Percentiles rank a stretch among this genome's conserved stretches.
Evolutionary conservation across 2,888 invertebrate genomes (phyloP).

Genomic region (Oscheius sp.): DNA sequence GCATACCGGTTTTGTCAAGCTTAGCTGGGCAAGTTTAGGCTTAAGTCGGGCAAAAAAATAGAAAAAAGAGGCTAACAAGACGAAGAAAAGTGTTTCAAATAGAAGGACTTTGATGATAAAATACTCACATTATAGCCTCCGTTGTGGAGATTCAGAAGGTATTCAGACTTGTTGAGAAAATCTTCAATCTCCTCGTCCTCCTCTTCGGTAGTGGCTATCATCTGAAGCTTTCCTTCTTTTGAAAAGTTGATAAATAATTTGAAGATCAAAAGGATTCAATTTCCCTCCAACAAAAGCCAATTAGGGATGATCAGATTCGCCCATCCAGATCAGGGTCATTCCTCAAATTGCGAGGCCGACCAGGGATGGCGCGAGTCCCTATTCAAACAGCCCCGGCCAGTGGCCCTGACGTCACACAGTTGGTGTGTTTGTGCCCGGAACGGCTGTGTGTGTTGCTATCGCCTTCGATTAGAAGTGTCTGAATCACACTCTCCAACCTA

Average conservation of each 20-base stretch:
- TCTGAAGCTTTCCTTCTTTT: not conserved
- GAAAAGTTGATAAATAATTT: too few relatives aligned
- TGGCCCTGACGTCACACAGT: slow-evolving; percentile 12
- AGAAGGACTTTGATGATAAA: not conserved
- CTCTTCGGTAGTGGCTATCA: not conserved
- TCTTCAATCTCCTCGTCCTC: slow-evolving; percentile 24
- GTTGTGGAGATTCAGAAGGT: slow-evolving; percentile 8
- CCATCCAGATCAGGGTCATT: not conserved
- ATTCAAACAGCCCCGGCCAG: slow-evolving; percentile 20
- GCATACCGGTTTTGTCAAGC: too few relatives aligned
- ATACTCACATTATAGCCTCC: slow-evolving; percentile 18
- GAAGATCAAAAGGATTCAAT: too few relatives aligned
- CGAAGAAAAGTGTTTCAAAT: too few relatives aligned
- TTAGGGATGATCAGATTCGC: too few relatives aligned
- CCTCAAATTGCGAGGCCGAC: not conserved
- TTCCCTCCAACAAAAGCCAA: too few relatives aligned
- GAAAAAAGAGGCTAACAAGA: too few relatives aligned
- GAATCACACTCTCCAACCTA: not conserved
- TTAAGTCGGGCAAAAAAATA: too few relatives aligned
- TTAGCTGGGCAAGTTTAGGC: too few relatives aligned
- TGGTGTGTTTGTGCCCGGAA: slow-evolving; percentile 4
- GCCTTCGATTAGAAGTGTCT: slow-evolving; percentile 17
- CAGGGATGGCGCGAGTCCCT: slow-evolving; percentile 9
- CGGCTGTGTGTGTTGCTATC: slow-evolving; percentile 4
- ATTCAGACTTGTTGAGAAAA: slow-evolving; percentile 14